Evolutionary conservation across 2,888 invertebrate species (phyloP).

Genomic region (Nomada goodeniana): DNA sequence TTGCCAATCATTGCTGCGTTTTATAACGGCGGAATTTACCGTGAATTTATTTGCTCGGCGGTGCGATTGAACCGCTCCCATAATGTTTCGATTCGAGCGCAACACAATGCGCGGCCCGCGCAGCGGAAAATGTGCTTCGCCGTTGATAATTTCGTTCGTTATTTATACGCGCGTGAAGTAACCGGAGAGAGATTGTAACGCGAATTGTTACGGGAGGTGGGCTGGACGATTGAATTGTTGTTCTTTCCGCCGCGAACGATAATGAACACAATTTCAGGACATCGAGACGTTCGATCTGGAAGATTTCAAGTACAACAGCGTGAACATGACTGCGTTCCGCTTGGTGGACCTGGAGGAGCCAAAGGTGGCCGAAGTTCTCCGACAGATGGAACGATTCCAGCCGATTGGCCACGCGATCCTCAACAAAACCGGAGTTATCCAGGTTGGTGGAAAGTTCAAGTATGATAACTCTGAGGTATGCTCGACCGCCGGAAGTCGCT

Average conservation of each 20-base stretch:
- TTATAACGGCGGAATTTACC: conserved; percentile 2
- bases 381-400: conserved; percentile 95
- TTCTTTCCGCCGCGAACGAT: not conserved
- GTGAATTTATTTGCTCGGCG: not conserved
- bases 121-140: not conserved
- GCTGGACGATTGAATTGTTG: not conserved
- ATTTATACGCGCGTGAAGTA: no score
- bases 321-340: conserved; percentile 97
- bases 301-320: conserved; percentile 96
- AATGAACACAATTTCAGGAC: conserved; percentile 87
- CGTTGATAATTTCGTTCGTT: no score
- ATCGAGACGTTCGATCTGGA: conserved; percentile 94
- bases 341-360: conserved; percentile 93
- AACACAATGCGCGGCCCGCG: not conserved
- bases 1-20: not conserved
- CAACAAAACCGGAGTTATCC: conserved; percentile 88
- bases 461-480: conserved; percentile 42
- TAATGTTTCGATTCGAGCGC: not conserved
- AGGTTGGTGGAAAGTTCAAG: conserved; percentile 84
- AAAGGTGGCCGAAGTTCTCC: conserved; percentile 90
- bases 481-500: conserved; percentile 38
- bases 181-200: not conserved
- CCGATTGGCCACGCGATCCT: conserved; percentile 92
- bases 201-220: not conserved
- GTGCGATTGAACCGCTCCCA: not conserved